Evolutionary conservation across 2,888 invertebrate species (phyloP), one percentile per base, ranked within the genome.

Genomic region (Hecatera dysodea): DNA sequence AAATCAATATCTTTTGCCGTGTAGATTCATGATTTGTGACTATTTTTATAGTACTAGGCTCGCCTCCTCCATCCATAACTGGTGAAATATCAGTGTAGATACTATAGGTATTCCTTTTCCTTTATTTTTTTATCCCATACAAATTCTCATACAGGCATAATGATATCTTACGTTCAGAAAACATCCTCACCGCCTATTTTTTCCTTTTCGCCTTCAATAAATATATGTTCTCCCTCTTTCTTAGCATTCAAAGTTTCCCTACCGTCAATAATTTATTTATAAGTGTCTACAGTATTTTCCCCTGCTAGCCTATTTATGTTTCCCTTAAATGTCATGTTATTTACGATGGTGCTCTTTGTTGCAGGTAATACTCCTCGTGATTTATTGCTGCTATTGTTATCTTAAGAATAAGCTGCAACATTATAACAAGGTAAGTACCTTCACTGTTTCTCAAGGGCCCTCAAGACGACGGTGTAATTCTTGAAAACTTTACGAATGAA

Each of bases 291-390:
- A 63, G 44, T 59, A 52, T 48, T 42, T 50, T 68, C 27, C 57
- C 60, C 55, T 57, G 19, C 22, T 63, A 22, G 68, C 62, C 61
- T 75, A 50, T 80, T 75, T 63, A 63, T 42, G 53, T 67, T 53
- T 64, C 44, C 81, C 53, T 63, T 69, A 72, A 82, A 85, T 85
- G 85, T 74, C 83, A 80, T 64, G 72, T 80, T 81, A 77, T 86
- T 85, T 80, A 86, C 74, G 76, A 78, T 69, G 62, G 3, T 62
- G 62, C 64, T 81, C 78, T 79, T 88, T 88, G 88, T 88, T 88
- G 74, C 88, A 88, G 88, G 88, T 88, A 88, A 84, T 70, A 67
- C 50, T 44, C 52, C 11, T 9, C 52, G 69, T 84, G 83, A 84
- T 84, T 88, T 87, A 87, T 69, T n/a, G 72, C 63, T 22, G 48